Conservation (phyloP, 2,888 invertebrate genomes). For the Leptopilina syphax region DNA sequence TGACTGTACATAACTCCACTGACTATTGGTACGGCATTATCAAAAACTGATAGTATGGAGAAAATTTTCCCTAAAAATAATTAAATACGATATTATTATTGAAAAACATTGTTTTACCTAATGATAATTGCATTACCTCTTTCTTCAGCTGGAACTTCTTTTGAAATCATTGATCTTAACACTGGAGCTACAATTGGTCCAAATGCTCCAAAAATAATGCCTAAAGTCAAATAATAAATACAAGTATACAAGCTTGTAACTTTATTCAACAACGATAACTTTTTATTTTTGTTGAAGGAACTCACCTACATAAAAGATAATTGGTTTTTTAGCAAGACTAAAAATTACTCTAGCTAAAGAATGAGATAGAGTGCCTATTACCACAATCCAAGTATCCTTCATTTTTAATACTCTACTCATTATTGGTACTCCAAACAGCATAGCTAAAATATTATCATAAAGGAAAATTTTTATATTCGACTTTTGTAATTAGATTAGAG, state of each 20-base stretch:
- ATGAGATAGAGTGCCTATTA: conserved; percentile 85
- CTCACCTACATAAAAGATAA: conserved; percentile 82
- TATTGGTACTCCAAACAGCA: conserved; percentile 84
- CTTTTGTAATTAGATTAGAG: neutral
- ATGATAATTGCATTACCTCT: conserved; percentile 79
- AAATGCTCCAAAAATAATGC: conserved; percentile 86
- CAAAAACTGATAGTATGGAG: conserved; percentile 87
- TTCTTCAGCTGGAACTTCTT: conserved; percentile 84
- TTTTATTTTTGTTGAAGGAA: neutral
- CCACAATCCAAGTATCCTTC: conserved; percentile 85
- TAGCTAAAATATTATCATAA: conserved; percentile 73
- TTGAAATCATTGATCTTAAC: conserved; percentile 89
- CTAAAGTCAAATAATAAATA: conserved; percentile 71
- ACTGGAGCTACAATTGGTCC: conserved; percentile 89
- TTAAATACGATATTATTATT: neutral
- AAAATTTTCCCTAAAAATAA: conserved; percentile 83
- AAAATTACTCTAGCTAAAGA: conserved; percentile 84
- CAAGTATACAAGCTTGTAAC: neutral
- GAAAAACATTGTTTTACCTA: conserved; percentile 2
- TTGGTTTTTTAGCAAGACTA: conserved; percentile 79
- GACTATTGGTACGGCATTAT: conserved; percentile 87
- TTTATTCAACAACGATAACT: too few relatives aligned
- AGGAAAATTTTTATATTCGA: neutral
- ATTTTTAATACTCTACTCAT: conserved; percentile 84
- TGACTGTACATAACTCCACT: conserved; percentile 86